phyloP scores from a whole-genome alignment of 2,113 vertebrate genomes.

The Bos javanicus region DNA sequence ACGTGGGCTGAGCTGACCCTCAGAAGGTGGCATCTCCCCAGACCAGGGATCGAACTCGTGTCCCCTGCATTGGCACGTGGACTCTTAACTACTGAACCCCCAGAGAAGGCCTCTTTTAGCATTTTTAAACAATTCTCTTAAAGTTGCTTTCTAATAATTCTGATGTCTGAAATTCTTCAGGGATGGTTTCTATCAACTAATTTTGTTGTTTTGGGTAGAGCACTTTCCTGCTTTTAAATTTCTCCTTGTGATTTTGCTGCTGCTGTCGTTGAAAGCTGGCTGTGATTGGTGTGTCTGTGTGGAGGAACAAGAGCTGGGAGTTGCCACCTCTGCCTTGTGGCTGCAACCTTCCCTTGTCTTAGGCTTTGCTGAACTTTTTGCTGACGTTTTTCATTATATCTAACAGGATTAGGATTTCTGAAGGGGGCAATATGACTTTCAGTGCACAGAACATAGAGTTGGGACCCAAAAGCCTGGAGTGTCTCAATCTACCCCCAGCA shows the following conservation, averaged over 20 bases:
- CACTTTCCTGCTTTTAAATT: neutral
- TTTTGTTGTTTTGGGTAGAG: neutral
- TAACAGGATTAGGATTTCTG: neutral
- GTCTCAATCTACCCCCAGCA: neutral
- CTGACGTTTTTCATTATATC: neutral
- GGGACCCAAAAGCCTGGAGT: neutral
- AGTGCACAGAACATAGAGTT: too few relatives aligned
- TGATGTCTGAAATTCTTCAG: neutral
- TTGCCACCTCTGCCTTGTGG: fast-evolving
- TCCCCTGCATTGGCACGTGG: neutral
- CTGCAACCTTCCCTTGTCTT: neutral
- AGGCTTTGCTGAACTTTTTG: neutral
- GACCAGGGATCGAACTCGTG: neutral
- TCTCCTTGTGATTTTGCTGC: fast-evolving
- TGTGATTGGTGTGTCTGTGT: neutral
- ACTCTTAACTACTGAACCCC: neutral
- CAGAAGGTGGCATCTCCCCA: neutral
- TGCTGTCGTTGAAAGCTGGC: fast-evolving
- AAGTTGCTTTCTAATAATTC: neutral
- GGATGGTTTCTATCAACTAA: neutral
- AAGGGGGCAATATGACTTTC: neutral
- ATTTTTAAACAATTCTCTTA: neutral
- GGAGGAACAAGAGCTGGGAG: too few relatives aligned
- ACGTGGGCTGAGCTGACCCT: neutral
- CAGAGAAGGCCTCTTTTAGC: neutral